Evolutionary conservation across 2,113 vertebrate genomes (phyloP), one percentile per base, ranked within the genome.

Genomic region (Eublepharis macularius): DNA sequence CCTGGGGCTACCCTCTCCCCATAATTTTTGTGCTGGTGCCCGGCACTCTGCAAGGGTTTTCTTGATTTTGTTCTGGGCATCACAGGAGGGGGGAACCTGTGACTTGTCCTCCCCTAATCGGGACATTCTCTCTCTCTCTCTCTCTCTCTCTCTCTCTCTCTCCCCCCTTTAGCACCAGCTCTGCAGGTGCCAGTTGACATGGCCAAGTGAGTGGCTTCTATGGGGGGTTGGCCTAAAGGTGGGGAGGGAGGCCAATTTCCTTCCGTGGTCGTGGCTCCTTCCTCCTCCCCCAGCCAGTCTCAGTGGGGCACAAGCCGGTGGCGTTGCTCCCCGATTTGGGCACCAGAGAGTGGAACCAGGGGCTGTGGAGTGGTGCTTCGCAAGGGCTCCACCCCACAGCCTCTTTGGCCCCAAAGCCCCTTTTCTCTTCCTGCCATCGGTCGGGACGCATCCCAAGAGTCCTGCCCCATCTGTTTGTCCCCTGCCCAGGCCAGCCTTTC

Each of bases 151-250:
- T n/a, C n/a, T n/a, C n/a, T 8, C 36, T 2, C 45, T 1, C 8
- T 12, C 17, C 77, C 79, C 81, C 39, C 96, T 96, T 82, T 96
- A 99, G 99, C 98, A 93, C 98, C 98, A 19, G 95, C 98, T 90
- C 97, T 99, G 93, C 98, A 98, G 92, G 97, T 98, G 80, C 98
- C 99, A 0, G 94, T 95, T 32, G 98, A 97, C 80, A 94, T 97
- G 87, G 93, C 97, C 82, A 97, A 99, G 98, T 99, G 96, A 98
- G 98, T 98, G 87, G 90, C 60, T 16, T 34, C 6, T 34, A 1
- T 13, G 32, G 47, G 60, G 74, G 54, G 57, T 77, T 57, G 76
- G 36, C 34, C 21, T 34, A 21, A 24, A 2, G 1, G 12, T 29
- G 24, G 16, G 34, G 21, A 6, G 24, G 21, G 76, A 10, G 24